Conservation (phyloP, 2,888 invertebrate species). For the Leptinotarsa rubiginosa region DNA sequence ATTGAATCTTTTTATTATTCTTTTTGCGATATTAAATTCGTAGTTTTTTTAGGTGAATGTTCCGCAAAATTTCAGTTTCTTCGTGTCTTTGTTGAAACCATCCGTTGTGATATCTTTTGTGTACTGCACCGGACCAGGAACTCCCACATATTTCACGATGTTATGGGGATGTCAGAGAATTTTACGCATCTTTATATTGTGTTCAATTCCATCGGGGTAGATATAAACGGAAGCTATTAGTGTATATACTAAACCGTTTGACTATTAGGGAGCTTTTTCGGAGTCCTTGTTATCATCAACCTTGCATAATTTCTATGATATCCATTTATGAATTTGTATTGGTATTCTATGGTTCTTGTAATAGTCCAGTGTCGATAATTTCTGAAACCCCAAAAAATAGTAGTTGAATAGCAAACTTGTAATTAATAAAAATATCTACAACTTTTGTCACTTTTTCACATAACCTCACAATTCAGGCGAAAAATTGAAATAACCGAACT, state of each 20-base stretch:
- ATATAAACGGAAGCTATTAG: slow-evolving; percentile 34
- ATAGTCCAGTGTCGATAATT: too few species aligned
- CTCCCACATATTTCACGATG: slow-evolving; percentile 52
- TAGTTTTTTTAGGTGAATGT: slow-evolving; percentile 28
- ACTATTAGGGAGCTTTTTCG: slow-evolving; percentile 26
- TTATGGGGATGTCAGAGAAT: slow-evolving; percentile 50
- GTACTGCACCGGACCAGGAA: slow-evolving; percentile 42
- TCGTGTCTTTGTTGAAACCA: slow-evolving; percentile 44
- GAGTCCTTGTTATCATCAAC: slow-evolving; percentile 5
- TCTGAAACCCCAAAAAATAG: too few species aligned
- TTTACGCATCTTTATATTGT: slow-evolving; percentile 51
- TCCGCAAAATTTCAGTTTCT: slow-evolving; percentile 44
- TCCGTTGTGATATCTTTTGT: slow-evolving; percentile 29
- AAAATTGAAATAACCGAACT: too few species aligned
- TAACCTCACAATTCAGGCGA: too few species aligned
- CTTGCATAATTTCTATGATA: background rate
- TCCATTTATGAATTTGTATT: background rate
- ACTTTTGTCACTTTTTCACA: too few species aligned
- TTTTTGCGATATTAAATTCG: slow-evolving; percentile 32
- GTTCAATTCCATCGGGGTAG: slow-evolving; percentile 46
- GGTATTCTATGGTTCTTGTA: too few species aligned
- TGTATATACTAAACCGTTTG: background rate
- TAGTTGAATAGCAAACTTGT: too few species aligned
- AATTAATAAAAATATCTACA: too few species aligned
- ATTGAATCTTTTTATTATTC: slow-evolving; percentile 41